These are phyloP conservation scores for Odontamblyopus rebecca DNA, from an alignment of 2,797 vertebrate genomes.

Conservation along the genomic window DNA sequence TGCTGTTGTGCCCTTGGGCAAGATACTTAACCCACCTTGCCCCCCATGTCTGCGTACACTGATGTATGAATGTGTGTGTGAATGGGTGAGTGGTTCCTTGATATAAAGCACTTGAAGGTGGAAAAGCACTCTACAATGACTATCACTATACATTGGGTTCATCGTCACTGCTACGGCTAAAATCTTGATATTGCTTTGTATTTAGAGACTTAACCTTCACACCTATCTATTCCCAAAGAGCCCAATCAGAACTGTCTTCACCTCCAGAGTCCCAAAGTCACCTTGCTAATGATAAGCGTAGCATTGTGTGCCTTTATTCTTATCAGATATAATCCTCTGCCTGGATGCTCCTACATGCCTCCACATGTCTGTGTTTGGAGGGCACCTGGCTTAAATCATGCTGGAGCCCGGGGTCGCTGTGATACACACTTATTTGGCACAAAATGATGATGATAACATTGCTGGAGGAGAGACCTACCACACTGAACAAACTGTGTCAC, in stretches of 20 bases:
- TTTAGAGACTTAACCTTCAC: not conserved
- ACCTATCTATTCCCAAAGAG: not conserved
- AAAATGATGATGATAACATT: slow-evolving; percentile 50
- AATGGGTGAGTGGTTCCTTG: too few relatives aligned
- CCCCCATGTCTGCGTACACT: too few relatives aligned
- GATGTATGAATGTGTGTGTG: too few relatives aligned
- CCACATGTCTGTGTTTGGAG: slow-evolving; percentile 11
- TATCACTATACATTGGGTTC: not conserved
- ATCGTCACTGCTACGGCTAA: not conserved
- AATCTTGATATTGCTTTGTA: not conserved
- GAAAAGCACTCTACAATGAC: too few relatives aligned
- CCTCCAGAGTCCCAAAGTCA: slow-evolving; percentile 9
- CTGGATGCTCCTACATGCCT: slow-evolving; percentile 8
- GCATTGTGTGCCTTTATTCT: not conserved
- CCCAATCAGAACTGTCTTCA: slow-evolving; percentile 1
- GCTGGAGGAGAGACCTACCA: slow-evolving; percentile 42
- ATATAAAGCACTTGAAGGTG: too few relatives aligned
- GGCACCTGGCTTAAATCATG: slow-evolving; percentile 13
- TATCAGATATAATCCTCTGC: slow-evolving; percentile 3
- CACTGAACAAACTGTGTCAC: slow-evolving; percentile 49
- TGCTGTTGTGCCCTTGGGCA: too few relatives aligned
- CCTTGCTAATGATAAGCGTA: slow-evolving; percentile 1
- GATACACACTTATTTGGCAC: slow-evolving; percentile 41
- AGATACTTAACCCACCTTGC: too few relatives aligned
- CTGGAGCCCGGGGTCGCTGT: slow-evolving; percentile 7